Conservation (phyloP, 2,797 vertebrate species). For the Centroberyx gerrardi region DNA sequence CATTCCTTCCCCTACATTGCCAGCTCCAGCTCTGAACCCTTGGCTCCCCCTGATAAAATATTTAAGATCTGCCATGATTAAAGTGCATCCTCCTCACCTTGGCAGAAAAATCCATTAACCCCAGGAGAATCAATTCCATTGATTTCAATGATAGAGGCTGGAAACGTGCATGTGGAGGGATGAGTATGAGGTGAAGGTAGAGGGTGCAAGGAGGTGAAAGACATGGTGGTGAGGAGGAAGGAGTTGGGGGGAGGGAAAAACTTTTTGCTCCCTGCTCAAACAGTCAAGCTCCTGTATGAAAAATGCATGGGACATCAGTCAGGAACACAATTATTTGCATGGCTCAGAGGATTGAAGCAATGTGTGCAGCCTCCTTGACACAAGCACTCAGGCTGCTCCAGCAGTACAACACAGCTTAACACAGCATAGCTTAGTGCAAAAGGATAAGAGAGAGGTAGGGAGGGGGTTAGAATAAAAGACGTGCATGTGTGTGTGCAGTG, state of each 20-base stretch:
- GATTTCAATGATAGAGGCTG: constrained; percentile 83
- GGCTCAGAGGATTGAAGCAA: constrained; percentile 71
- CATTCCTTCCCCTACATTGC: constrained; percentile 63
- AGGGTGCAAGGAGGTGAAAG: constrained; percentile 64
- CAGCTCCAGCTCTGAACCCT: constrained; percentile 75
- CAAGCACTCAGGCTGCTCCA: constrained; percentile 63
- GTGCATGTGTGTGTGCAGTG: constrained; percentile 20
- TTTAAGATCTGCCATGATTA: constrained; percentile 86
- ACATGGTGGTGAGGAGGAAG: constrained; percentile 36
- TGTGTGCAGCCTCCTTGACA: constrained; percentile 69
- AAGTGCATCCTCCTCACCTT: constrained; percentile 86
- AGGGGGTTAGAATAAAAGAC: constrained; percentile 12
- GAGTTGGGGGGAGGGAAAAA: constrained; percentile 32
- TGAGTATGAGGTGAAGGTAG: constrained; percentile 66
- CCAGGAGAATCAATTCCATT: constrained; percentile 81
- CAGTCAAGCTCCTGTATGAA: constrained; percentile 72
- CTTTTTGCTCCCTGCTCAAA: constrained; percentile 65
- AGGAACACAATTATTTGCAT: constrained; percentile 80
- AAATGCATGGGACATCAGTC: constrained; percentile 83
- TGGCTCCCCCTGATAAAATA: constrained; percentile 84
- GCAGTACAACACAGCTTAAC: constrained; percentile 60
- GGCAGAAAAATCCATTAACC: constrained; percentile 84
- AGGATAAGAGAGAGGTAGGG: constrained; percentile 24
- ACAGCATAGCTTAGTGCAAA: constrained; percentile 47
- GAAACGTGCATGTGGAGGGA: constrained; percentile 64